Conservation (phyloP, 2,113 vertebrate genomes). For the Litocranius walleri region DNA sequence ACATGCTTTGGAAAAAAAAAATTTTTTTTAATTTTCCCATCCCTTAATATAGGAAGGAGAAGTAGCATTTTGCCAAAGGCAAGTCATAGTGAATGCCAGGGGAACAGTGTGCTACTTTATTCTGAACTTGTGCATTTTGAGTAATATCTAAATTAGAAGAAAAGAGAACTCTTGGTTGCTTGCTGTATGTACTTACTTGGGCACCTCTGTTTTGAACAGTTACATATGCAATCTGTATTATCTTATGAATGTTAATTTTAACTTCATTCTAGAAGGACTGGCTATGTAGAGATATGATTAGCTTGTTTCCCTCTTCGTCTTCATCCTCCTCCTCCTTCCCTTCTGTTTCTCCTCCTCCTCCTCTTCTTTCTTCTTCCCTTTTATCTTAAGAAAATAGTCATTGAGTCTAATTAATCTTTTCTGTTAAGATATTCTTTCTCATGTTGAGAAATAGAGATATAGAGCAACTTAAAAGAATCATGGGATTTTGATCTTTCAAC, state of each 20-base stretch:
- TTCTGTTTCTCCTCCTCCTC: background rate
- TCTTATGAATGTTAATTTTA: background rate
- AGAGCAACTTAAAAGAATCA: background rate
- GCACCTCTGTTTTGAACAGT: background rate
- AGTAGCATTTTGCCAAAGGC: conserved; percentile 64
- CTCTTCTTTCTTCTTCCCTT: background rate
- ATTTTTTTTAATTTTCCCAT: background rate
- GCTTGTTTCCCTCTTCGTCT: background rate
- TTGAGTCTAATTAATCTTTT: background rate
- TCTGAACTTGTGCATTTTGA: conserved; percentile 40
- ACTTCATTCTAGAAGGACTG: background rate
- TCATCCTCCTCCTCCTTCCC: background rate
- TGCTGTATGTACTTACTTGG: background rate
- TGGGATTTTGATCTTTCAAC: background rate
- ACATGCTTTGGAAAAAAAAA: conserved; percentile 22
- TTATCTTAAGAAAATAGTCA: background rate
- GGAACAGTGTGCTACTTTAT: background rate
- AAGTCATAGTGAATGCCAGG: conserved; percentile 28
- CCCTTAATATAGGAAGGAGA: conserved; percentile 44
- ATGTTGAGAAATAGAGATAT: background rate
- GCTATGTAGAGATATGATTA: background rate
- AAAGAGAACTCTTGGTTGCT: background rate
- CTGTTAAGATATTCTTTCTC: background rate
- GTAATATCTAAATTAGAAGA: background rate
- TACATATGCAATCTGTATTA: background rate